phyloP scores from a whole-genome alignment of 2,888 invertebrate species.

The Ophioninae sp. region DNA sequence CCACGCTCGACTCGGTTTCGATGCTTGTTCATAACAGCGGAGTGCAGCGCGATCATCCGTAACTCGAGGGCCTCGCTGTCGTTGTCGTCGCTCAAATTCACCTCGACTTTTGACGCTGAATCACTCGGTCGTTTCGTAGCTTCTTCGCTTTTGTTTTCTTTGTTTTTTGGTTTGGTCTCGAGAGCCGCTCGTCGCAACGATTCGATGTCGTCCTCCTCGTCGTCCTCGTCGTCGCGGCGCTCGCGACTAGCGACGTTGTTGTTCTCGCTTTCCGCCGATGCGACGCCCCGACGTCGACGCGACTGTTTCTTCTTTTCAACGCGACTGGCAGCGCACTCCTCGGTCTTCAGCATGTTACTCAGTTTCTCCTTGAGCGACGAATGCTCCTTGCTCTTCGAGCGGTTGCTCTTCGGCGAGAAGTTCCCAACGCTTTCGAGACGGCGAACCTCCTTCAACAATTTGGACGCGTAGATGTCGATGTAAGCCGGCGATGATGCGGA shows the following conservation, averaged over 20 bases:
- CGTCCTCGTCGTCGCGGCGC: conserved; percentile 49
- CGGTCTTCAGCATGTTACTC: conserved; percentile 73
- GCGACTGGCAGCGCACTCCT: conserved; percentile 8
- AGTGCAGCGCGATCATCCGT: conserved; percentile 86
- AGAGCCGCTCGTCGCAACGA: conserved; percentile 74
- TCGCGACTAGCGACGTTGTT: conserved; percentile 30
- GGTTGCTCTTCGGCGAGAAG: conserved; percentile 55
- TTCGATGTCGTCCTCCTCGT: conserved; percentile 72
- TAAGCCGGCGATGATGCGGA: conserved; percentile 38
- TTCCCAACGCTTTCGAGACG: conserved; percentile 71
- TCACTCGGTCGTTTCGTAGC: conserved; percentile 50
- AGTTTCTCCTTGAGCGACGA: conserved; percentile 77
- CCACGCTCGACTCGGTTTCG: conserved; percentile 81
- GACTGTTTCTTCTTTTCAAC: conserved; percentile 4
- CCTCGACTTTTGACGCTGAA: conserved; percentile 25
- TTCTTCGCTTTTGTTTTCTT: conserved; percentile 20
- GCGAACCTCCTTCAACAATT: conserved; percentile 75
- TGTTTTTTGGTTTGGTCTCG: conserved; percentile 74
- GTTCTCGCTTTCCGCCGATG: conserved; percentile 23
- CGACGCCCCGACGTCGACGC: background rate
- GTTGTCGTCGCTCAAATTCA: conserved; percentile 77
- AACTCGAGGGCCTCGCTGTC: conserved; percentile 85
- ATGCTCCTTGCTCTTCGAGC: conserved; percentile 68
- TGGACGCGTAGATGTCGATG: conserved; percentile 67
- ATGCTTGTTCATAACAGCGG: conserved; percentile 86